Percentiles rank a stretch among this genome's conserved stretches.
Evolutionary conservation across 2,113 vertebrate genomes (phyloP).

Genomic region (Nematolebias whitei): DNA sequence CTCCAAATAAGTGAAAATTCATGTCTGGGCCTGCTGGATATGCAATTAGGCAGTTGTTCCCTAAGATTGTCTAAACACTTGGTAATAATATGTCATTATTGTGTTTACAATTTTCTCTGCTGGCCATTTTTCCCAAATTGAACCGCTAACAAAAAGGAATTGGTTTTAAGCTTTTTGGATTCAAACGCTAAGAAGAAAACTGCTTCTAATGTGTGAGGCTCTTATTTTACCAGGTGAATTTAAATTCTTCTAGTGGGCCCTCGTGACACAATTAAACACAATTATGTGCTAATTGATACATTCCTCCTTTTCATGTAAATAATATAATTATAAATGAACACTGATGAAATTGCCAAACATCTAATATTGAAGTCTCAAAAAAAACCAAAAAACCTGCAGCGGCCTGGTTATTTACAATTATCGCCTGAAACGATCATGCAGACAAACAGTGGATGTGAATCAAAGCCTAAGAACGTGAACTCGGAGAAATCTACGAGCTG

Average conservation of each 20-base stretch:
- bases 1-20: conserved; percentile 36
- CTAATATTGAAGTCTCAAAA: background rate
- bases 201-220: background rate
- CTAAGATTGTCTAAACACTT: conserved; percentile 25
- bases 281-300: conserved; percentile 2
- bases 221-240: background rate
- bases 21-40: conserved; percentile 14
- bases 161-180: background rate
- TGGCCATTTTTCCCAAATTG: conserved; percentile 7
- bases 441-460: conserved; percentile 2
- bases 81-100: conserved; percentile 33
- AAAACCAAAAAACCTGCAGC: background rate
- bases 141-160: conserved; percentile 1
- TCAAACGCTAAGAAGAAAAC: background rate
- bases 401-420: background rate
- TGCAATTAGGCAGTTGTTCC: conserved; percentile 42
- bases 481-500: background rate
- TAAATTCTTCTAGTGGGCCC: background rate
- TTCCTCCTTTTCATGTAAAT: background rate
- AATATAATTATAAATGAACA: background rate
- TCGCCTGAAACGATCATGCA: background rate
- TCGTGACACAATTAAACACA: background rate
- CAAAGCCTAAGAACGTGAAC: conserved; percentile 1
- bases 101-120: conserved; percentile 18
- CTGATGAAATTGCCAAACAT: background rate